Evolutionary conservation across 2,888 invertebrate genomes (phyloP).

Genomic region (Cacoxenus indagator): DNA sequence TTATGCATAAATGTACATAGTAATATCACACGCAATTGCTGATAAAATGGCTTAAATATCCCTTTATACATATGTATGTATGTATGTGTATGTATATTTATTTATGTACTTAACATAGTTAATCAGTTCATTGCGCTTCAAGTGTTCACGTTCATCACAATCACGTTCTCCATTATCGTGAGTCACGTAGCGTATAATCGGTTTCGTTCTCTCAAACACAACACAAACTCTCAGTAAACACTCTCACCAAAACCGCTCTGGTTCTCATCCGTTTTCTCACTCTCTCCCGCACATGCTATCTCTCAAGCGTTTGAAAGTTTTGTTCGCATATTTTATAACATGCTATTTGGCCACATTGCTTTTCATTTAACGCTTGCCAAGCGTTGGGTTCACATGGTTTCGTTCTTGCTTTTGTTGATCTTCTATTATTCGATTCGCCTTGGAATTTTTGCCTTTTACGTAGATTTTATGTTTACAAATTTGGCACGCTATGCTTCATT

Average conservation of each 20-base stretch:
- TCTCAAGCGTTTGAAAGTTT: too few species aligned
- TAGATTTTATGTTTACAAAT: slow-evolving; percentile 3
- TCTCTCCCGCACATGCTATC: too few species aligned
- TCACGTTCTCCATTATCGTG: too few species aligned
- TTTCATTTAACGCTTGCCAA: too few species aligned
- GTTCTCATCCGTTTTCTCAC: too few species aligned
- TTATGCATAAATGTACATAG: background rate
- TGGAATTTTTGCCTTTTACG: slow-evolving; percentile 9
- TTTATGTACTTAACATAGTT: background rate
- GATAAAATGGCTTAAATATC: slow-evolving; percentile 12
- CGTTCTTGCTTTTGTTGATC: too few species aligned
- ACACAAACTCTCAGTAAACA: too few species aligned
- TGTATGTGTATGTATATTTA: background rate
- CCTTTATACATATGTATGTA: background rate
- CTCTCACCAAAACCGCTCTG: slow-evolving; percentile 21
- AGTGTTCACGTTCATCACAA: background rate
- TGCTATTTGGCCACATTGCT: too few species aligned
- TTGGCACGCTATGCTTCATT: background rate
- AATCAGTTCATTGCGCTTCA: slow-evolving; percentile 10
- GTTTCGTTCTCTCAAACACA: background rate
- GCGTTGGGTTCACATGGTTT: too few species aligned
- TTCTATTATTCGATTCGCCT: too few species aligned
- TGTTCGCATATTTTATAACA: too few species aligned
- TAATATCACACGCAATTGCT: background rate
- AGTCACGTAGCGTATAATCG: background rate